Conservation (phyloP, 2,113 vertebrate genomes). For the Anas platyrhynchos region DNA sequence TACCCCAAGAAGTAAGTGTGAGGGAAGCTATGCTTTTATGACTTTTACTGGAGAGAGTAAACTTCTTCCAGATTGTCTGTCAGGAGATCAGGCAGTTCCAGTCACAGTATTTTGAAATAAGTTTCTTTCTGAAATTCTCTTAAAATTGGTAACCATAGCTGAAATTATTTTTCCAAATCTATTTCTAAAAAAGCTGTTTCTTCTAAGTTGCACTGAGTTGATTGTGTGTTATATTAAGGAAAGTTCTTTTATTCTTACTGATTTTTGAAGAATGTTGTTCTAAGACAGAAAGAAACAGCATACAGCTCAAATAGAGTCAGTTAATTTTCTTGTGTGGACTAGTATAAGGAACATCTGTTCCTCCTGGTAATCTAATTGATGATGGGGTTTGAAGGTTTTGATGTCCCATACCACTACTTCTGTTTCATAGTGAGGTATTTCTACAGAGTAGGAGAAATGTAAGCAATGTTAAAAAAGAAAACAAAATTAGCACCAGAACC, state of each 20-base stretch:
- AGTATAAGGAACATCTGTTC: background rate
- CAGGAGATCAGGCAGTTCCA: background rate
- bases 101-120: background rate
- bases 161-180: slow-evolving; percentile 19
- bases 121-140: slow-evolving; percentile 25
- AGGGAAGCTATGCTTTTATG: background rate
- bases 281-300: background rate
- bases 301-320: background rate
- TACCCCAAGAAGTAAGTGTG: background rate
- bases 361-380: background rate
- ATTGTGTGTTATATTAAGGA: background rate
- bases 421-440: background rate
- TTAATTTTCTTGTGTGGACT: background rate
- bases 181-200: background rate
- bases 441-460: background rate
- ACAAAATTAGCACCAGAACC: background rate
- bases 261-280: background rate
- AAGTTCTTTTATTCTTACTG: background rate
- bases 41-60: background rate
- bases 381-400: background rate
- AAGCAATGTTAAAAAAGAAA: background rate
- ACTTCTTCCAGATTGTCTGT: background rate
- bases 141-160: background rate
- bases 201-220: background rate
- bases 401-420: background rate